Conservation (phyloP, 2,113 vertebrate genomes). For the Corvus cornix region DNA sequence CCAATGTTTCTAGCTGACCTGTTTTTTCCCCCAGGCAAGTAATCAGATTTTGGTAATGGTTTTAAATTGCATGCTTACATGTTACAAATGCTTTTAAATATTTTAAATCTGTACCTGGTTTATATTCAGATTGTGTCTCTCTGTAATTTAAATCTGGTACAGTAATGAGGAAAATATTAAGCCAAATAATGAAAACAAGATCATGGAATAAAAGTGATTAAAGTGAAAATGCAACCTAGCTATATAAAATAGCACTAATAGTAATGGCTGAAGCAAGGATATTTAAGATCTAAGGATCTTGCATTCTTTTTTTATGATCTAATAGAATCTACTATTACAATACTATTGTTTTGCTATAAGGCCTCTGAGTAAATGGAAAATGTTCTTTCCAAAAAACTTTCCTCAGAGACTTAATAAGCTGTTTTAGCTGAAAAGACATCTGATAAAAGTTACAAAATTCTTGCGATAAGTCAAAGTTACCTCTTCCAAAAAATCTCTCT, state of each 20-base stretch:
- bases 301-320: constrained; percentile 67
- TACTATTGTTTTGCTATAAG: constrained; percentile 56
- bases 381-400: constrained; percentile 36
- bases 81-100: constrained; percentile 48
- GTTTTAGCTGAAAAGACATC: constrained; percentile 51
- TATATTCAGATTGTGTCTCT: constrained; percentile 54
- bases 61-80: constrained; percentile 43
- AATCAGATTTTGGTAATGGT: constrained; percentile 53
- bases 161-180: constrained; percentile 51
- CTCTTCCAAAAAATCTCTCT: neutral
- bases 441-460: constrained; percentile 50
- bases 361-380: constrained; percentile 55
- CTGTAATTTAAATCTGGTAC: constrained; percentile 53
- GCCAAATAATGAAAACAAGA: constrained; percentile 65
- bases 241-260: constrained; percentile 57
- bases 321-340: constrained; percentile 63
- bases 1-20: constrained; percentile 11
- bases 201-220: constrained; percentile 58
- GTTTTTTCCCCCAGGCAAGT: constrained; percentile 36
- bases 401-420: constrained; percentile 39
- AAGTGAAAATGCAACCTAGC: constrained; percentile 48
- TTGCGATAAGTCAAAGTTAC: neutral
- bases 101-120: constrained; percentile 30
- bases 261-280: constrained; percentile 48
- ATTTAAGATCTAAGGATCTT: constrained; percentile 59